Conservation (phyloP, 2,888 invertebrate genomes). For the Brenthis daphne region DNA sequence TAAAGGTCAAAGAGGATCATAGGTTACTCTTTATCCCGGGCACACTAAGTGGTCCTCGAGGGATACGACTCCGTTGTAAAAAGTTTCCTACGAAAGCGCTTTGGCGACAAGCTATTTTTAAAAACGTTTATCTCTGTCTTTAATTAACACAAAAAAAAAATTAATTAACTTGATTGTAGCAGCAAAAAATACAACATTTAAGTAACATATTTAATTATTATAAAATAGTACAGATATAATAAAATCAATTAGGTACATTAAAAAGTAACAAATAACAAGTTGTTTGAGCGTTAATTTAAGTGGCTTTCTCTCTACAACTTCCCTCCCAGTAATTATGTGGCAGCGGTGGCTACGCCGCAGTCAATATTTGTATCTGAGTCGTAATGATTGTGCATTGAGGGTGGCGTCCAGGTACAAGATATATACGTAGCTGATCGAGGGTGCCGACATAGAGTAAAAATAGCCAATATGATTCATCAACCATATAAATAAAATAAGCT, state of each 20-base stretch:
- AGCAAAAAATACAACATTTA: neutral
- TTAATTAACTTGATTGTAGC: neutral
- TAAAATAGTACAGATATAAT: slow-evolving; percentile 21
- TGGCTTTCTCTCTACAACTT: slow-evolving; percentile 40
- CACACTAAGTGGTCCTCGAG: no score
- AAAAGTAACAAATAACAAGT: slow-evolving; percentile 34
- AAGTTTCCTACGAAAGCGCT: no score
- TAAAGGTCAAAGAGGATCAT: no score
- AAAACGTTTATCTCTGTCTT: no score
- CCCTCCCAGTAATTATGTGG: slow-evolving; percentile 40
- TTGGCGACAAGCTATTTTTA: no score
- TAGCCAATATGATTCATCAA: neutral
- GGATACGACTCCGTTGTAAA: no score
- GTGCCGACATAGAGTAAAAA: slow-evolving; percentile 10
- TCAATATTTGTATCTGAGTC: slow-evolving; percentile 44
- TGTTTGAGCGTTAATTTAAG: slow-evolving; percentile 35
- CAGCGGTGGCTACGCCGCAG: slow-evolving; percentile 36
- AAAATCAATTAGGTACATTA: slow-evolving; percentile 18
- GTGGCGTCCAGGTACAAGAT: slow-evolving; percentile 25
- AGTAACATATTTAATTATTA: neutral
- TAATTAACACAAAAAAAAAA: no score
- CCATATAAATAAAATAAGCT: neutral
- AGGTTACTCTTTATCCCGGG: no score
- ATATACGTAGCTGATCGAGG: slow-evolving; percentile 5
- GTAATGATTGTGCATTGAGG: slow-evolving; percentile 40